Evolutionary conservation across 1,140 invertebrate genomes (phyloP).

Genomic region (Drosophila rufa): DNA sequence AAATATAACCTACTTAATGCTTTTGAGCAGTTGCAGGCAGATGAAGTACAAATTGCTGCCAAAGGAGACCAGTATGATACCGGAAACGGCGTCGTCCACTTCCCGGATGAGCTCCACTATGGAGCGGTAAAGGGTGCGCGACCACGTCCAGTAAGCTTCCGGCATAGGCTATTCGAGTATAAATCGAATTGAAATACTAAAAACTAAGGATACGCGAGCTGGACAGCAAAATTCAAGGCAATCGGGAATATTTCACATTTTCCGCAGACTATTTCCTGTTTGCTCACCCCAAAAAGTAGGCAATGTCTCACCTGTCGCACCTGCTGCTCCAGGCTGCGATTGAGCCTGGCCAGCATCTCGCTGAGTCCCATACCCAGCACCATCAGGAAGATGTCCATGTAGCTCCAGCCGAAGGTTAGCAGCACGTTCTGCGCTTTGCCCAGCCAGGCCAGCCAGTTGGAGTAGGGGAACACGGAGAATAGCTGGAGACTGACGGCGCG

Average conservation of each 20-base stretch:
- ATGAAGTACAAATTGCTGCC: conserved; percentile 84
- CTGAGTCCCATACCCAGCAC: conserved; percentile 72
- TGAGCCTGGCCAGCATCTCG: conserved; percentile 52
- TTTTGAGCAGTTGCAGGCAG: conserved; percentile 78
- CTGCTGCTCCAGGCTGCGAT: conserved; percentile 24
- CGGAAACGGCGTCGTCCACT: conserved; percentile 73
- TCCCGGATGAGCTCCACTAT: conserved; percentile 70
- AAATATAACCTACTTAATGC: conserved; percentile 64
- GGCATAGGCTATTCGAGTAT: conserved; percentile 45
- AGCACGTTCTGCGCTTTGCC: conserved; percentile 70
- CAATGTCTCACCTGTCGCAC: conserved; percentile 63
- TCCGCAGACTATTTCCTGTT: no score
- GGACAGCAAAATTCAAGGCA: no score
- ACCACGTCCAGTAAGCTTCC: conserved; percentile 63
- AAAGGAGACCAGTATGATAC: conserved; percentile 73
- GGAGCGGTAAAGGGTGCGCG: conserved; percentile 61
- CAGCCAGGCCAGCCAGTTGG: conserved; percentile 67
- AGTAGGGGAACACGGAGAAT: conserved; percentile 68
- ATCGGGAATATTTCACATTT: no score
- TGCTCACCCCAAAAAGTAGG: no score
- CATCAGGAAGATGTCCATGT: conserved; percentile 78
- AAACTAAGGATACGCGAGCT: no score
- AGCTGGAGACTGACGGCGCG: conserved; percentile 47
- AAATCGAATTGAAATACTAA: not conserved
- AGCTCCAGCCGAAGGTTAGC: conserved; percentile 80